A percentile compares a stretch with the other conserved stretches of the same genome.
Evolutionary conservation across 2,888 invertebrate species (phyloP).

Genomic region (Xiphydria camelus): DNA sequence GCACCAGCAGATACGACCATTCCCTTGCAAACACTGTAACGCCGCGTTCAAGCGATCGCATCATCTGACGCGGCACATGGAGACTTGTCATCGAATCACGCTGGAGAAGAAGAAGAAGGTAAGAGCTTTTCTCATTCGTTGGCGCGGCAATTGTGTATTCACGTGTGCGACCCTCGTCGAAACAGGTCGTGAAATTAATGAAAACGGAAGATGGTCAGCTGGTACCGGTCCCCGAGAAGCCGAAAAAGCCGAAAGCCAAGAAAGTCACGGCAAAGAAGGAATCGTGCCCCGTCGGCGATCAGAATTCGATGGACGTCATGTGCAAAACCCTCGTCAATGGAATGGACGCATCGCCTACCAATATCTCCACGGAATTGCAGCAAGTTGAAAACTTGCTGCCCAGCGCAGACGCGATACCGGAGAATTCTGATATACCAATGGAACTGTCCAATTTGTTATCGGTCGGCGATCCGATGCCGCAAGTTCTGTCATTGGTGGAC

Average conservation of each 20-base stretch:
- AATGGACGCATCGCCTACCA: background rate
- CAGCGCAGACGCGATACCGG: slow-evolving; percentile 4
- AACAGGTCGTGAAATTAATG: slow-evolving; percentile 41
- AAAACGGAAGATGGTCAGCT: slow-evolving; percentile 43
- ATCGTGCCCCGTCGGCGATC: too few species aligned
- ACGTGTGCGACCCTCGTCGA: too few species aligned
- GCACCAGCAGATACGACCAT: slow-evolving; percentile 50
- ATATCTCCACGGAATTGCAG: slow-evolving; percentile 6
- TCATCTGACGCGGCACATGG: slow-evolving; percentile 50
- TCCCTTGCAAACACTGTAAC: slow-evolving; percentile 45
- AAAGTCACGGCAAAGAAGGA: slow-evolving; percentile 17
- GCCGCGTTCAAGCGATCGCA: slow-evolving; percentile 50
- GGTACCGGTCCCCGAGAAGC: slow-evolving; percentile 41
- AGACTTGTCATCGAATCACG: slow-evolving; percentile 45
- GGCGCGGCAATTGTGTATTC: background rate
- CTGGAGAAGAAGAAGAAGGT: slow-evolving; percentile 43
- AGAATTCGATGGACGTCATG: background rate
- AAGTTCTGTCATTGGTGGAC: slow-evolving; percentile 42
- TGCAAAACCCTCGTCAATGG: background rate
- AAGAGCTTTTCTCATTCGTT: slow-evolving; percentile 16
- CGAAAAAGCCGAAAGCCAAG: slow-evolving; percentile 25
- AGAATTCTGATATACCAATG: slow-evolving; percentile 3
- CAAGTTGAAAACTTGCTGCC: slow-evolving; percentile 6
- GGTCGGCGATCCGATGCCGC: slow-evolving; percentile 24
- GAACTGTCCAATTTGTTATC: slow-evolving; percentile 8